These are phyloP conservation scores for Falco peregrinus DNA, from an alignment of 2,797 vertebrate genomes.

Conservation along the genomic window DNA sequence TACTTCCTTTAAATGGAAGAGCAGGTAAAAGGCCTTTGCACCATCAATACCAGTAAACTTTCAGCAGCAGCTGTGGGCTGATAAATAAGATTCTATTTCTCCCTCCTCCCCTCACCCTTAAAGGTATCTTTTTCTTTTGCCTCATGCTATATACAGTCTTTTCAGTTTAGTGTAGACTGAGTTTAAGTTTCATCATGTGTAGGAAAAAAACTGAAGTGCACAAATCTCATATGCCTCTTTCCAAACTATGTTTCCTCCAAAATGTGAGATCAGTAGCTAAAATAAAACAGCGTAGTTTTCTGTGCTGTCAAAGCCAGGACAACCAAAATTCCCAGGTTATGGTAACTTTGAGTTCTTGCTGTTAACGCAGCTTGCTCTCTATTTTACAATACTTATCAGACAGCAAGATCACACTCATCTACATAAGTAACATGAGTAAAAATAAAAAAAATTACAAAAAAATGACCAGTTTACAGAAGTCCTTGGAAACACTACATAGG, in stretches of 20 bases:
- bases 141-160: neutral
- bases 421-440: neutral
- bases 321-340: neutral
- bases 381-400: neutral
- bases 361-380: neutral
- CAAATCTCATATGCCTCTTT: neutral
- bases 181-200: neutral
- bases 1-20: neutral
- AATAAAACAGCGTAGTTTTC: neutral
- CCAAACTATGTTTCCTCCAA: neutral
- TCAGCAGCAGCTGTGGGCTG: neutral
- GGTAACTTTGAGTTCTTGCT: neutral
- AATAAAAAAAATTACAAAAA: neutral
- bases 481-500: neutral
- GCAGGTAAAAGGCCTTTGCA: neutral
- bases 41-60: neutral
- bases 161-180: neutral
- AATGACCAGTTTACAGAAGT: neutral
- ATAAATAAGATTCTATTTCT: neutral
- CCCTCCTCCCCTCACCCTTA: neutral
- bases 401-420: neutral
- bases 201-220: neutral
- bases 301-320: neutral
- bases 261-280: neutral
- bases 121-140: neutral